Percentiles rank a stretch among this genome's conserved stretches.
phyloP scores from a whole-genome alignment of 2,888 invertebrate species.

The Trilocha varians region DNA sequence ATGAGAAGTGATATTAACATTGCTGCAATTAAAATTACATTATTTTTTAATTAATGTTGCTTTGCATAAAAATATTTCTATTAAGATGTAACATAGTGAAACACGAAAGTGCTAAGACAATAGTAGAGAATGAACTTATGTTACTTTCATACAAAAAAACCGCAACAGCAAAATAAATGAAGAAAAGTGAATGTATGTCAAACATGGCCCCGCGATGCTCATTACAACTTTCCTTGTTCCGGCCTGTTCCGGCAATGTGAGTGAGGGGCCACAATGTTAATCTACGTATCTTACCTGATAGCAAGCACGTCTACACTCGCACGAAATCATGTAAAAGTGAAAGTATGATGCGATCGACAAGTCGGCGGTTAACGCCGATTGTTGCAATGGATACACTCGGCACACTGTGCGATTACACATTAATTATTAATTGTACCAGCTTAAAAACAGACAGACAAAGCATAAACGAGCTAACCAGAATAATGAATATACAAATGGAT shows the following conservation, averaged over 20 bases:
- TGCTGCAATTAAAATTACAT: too few relatives aligned
- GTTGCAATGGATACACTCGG: not conserved
- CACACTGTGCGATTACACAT: not conserved
- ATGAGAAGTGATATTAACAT: too few relatives aligned
- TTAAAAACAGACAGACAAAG: too few relatives aligned
- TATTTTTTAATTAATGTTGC: too few relatives aligned
- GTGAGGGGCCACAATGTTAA: conserved; percentile 35
- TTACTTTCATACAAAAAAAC: not conserved
- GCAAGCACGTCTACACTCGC: conserved; percentile 37
- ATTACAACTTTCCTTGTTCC: conserved; percentile 62
- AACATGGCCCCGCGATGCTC: conserved; percentile 23
- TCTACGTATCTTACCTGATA: conserved; percentile 24
- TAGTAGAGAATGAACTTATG: too few relatives aligned
- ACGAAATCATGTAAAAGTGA: conserved; percentile 66
- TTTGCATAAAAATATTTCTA: too few relatives aligned
- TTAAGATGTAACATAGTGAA: too few relatives aligned
- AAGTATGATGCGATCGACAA: conserved; percentile 59
- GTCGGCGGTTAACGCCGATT: conserved; percentile 17
- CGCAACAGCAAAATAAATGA: not conserved
- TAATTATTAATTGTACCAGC: not conserved
- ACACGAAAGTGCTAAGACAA: too few relatives aligned
- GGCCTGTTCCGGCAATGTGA: conserved; percentile 52
- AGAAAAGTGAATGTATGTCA: conserved; percentile 19
- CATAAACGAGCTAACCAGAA: too few relatives aligned
- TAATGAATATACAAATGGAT: not conserved